A percentile compares a stretch with the other conserved stretches of the same genome.
Evolutionary conservation across 2,113 vertebrate species (phyloP).

Genomic region (Oceanodroma tethys): DNA sequence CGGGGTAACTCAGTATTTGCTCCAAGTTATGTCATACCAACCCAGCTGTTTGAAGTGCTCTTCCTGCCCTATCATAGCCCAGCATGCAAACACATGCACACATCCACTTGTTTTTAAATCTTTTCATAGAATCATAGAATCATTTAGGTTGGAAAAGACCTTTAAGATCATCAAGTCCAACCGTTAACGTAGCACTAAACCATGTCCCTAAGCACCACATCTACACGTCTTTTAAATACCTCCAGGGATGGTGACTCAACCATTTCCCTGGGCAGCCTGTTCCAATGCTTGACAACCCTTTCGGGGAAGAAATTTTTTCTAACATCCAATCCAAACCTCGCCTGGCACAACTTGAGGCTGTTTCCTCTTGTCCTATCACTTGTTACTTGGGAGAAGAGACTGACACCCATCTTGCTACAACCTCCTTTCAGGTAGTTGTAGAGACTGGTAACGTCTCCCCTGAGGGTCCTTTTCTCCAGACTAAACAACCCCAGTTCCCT

Average conservation of each 20-base stretch:
- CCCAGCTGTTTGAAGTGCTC: neutral
- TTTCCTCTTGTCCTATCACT: too few species aligned
- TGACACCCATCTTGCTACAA: too few species aligned
- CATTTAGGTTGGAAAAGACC: neutral
- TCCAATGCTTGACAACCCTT: too few species aligned
- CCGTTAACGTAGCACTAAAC: too few species aligned
- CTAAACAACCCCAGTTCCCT: neutral
- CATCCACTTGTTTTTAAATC: neutral
- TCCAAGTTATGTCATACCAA: neutral
- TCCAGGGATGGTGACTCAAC: too few species aligned
- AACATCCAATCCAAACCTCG: too few species aligned
- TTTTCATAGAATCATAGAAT: neutral
- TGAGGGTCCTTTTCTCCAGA: neutral
- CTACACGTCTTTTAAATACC: too few species aligned
- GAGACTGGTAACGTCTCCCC: neutral
- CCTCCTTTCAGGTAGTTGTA: neutral
- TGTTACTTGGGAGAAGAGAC: too few species aligned
- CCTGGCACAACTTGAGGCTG: too few species aligned
- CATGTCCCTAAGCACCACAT: too few species aligned
- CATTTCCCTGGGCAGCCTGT: too few species aligned
- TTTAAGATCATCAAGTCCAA: neutral
- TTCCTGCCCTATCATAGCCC: neutral
- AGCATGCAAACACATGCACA: neutral
- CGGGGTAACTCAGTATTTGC: neutral
- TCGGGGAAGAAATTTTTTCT: too few species aligned